Evolutionary conservation across 2,113 vertebrate species (phyloP), one percentile per base, ranked within the genome.

Genomic region (Tychaedon coryphoeus): DNA sequence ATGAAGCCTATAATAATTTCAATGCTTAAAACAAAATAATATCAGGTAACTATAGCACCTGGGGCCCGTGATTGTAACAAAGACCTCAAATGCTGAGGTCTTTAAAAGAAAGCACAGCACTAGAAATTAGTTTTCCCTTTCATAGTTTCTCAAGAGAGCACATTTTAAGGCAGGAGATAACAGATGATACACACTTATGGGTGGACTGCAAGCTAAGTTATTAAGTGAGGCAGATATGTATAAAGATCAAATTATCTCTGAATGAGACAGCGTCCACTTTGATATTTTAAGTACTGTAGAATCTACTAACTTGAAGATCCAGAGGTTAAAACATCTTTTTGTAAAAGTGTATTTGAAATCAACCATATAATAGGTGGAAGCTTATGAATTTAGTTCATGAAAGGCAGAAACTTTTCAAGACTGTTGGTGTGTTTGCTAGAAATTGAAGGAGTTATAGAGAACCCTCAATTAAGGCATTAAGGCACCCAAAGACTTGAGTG

Each of bases 111-210:
- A 45, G 5, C 43, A 67, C 31, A 81, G 65, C 78, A 91, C 69
- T 29, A 82, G 51, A 94, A 95, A 90, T 95, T 77, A 90, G 24
- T 86, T 92, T 92, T 90, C 42, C 2, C 17, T 77, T 93, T 86
- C 64, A 79, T 25, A 51, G 31, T 80, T 92, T 74, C 91, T 92
- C 33, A 80, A 86, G 64, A 90, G 47, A 65, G 54, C 51, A 48
- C 4, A 0, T 25, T 79, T 50, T 61, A 80, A 74, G 19, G 62
- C 28, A 78, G 81, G 48, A 69, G 66, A 79, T 36, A 71, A 34
- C 5, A 73, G 72, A 73, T 81, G 92, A 79, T 19, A 42, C 29
- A 79, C 18, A 18, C 31, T 75, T 90, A 50, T 1, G 14, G 24
- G 43, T 16, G 71, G 28, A 51, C 40, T 85, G 48, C 25, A 86